These are phyloP conservation scores for Nemurella pictetii DNA, from an alignment of 2,888 invertebrate genomes.

Conservation along the genomic window DNA sequence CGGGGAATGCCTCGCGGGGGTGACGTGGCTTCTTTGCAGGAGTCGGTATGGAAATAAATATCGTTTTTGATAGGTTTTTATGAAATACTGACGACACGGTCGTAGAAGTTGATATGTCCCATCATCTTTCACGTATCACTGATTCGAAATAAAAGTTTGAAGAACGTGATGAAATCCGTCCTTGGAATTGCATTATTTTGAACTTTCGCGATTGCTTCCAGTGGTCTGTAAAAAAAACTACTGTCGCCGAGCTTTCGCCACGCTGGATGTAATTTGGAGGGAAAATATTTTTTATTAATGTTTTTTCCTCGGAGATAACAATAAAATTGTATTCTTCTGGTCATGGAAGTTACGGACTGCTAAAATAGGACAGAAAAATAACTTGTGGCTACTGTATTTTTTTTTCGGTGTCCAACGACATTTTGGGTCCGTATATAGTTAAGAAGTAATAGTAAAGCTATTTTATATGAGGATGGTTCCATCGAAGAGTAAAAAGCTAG, in stretches of 20 bases:
- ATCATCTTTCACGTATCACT: not conserved
- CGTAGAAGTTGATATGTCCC: not conserved
- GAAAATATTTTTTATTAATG: not conserved
- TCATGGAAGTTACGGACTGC: not conserved
- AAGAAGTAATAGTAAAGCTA: not conserved
- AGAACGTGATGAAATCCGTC: not conserved
- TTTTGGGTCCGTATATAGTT: not conserved
- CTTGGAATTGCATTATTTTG: not conserved
- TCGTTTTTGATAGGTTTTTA: not conserved
- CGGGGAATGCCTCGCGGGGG: not conserved
- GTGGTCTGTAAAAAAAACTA: not conserved
- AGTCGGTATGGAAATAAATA: not conserved
- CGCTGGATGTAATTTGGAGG: not conserved
- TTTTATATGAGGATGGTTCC: not conserved
- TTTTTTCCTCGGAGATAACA: not conserved
- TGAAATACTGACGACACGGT: not conserved
- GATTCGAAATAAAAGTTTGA: not conserved
- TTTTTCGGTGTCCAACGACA: not conserved
- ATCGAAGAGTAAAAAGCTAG: constrained; percentile 4
- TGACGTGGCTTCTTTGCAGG: not conserved
- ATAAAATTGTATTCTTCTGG: not conserved
- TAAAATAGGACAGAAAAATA: not conserved
- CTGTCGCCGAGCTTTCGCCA: not conserved
- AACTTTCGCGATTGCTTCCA: not conserved
- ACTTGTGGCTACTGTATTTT: not conserved